phyloP scores from a whole-genome alignment of 2,888 invertebrate genomes.

The Caenorhabditis panamensis region DNA sequence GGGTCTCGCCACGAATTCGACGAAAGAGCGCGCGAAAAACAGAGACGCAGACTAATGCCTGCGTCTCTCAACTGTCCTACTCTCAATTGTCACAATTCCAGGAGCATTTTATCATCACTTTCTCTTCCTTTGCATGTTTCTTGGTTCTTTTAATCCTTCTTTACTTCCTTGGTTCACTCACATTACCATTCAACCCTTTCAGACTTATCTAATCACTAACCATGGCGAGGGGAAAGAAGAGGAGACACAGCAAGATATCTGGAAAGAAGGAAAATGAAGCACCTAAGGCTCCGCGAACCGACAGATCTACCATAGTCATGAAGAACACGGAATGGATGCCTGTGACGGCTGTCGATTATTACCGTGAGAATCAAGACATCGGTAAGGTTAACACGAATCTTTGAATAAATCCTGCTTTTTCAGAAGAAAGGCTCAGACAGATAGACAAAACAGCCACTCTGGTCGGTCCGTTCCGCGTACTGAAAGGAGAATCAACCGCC shows the following conservation, averaged over 20 bases:
- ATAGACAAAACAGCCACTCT: slow-evolving; percentile 30
- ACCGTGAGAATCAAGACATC: slow-evolving; percentile 3
- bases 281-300: background rate
- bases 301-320: background rate
- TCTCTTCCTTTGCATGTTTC: background rate
- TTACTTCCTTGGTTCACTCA: background rate
- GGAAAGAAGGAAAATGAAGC: slow-evolving; percentile 6
- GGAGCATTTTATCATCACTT: too few species aligned
- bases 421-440: slow-evolving; percentile 9
- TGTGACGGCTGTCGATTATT: slow-evolving; percentile 20
- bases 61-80: too few species aligned
- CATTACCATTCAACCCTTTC: background rate
- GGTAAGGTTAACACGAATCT: slow-evolving; percentile 15
- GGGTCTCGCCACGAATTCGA: too few species aligned
- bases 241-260: slow-evolving; percentile 1
- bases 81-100: too few species aligned
- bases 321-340: slow-evolving; percentile 52
- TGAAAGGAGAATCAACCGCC: slow-evolving; percentile 82
- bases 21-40: too few species aligned
- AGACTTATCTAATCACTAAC: background rate
- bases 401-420: background rate
- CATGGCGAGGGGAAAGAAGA: slow-evolving; percentile 2
- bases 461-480: slow-evolving; percentile 90
- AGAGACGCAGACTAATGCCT: too few species aligned
- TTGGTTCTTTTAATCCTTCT: background rate